phyloP scores from a whole-genome alignment of 2,113 vertebrate genomes.

The Monopterus albus region DNA sequence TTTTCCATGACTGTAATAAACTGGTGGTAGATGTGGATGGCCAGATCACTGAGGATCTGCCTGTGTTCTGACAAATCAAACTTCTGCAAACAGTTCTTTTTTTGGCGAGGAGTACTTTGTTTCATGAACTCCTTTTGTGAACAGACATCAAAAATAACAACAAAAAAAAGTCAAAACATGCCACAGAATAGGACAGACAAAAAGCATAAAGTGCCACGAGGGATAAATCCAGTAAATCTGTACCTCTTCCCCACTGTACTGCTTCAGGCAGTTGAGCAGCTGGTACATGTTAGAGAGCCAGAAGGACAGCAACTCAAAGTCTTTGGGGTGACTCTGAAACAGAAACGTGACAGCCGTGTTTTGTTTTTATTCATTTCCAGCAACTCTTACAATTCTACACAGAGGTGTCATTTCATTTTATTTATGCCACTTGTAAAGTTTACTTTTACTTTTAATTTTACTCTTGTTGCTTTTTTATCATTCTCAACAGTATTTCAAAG shows the following conservation, averaged over 20 bases:
- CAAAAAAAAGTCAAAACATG: not conserved
- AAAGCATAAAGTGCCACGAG: not conserved
- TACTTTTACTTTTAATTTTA: not conserved
- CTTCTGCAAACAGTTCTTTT: conserved; percentile 92
- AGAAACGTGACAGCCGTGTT: not conserved
- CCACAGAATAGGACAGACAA: not conserved
- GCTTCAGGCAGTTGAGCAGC: conserved; percentile 96
- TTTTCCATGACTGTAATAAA: conserved; percentile 91
- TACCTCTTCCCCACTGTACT: conserved; percentile 99
- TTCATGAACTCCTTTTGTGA: conserved; percentile 89
- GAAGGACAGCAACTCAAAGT: conserved; percentile 93
- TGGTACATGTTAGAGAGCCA: conserved; percentile 95
- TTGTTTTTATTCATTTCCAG: not conserved
- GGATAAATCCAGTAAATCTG: conserved; percentile 13
- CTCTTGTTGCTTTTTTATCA: not conserved
- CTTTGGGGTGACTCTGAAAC: conserved; percentile 87
- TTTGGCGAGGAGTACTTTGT: conserved; percentile 88
- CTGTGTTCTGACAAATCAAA: conserved; percentile 96
- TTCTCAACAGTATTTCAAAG: not conserved
- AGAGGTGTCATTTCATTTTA: not conserved
- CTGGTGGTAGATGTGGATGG: conserved; percentile 93
- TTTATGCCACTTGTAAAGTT: too few species aligned
- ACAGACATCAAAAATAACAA: conserved; percentile 2
- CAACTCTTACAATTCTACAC: not conserved
- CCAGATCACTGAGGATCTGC: conserved; percentile 94